Conservation (phyloP, 2,888 invertebrate species). For the Rhingia rostrata region DNA sequence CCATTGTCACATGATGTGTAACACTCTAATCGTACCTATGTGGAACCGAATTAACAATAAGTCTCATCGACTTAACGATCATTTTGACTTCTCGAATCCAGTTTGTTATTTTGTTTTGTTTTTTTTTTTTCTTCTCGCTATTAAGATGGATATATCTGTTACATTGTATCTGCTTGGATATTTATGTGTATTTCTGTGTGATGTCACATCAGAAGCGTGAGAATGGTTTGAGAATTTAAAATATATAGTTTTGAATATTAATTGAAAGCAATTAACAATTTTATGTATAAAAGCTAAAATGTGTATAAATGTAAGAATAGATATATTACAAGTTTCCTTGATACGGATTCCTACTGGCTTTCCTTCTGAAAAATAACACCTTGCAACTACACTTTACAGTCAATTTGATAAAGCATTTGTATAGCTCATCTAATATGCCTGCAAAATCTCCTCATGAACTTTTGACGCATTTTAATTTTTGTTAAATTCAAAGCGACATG, state of each 20-base stretch:
- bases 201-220: constrained; percentile 22
- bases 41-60: constrained; percentile 46
- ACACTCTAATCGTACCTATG: constrained; percentile 25
- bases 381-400: too few species aligned
- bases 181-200: neutral
- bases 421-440: too few species aligned
- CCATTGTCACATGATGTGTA: constrained; percentile 57
- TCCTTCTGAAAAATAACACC: too few species aligned
- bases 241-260: constrained; percentile 4
- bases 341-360: too few species aligned
- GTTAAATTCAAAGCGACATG: too few species aligned
- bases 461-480: too few species aligned
- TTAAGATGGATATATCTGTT: constrained; percentile 2
- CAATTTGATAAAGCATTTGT: too few species aligned
- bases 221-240: constrained; percentile 26
- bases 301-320: too few species aligned
- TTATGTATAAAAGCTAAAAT: neutral
- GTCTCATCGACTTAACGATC: constrained; percentile 34
- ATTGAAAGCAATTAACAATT: neutral
- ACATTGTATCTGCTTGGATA: neutral
- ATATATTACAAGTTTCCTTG: too few species aligned
- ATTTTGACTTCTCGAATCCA: constrained; percentile 20
- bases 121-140: neutral
- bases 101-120: constrained; percentile 6
- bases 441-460: too few species aligned